Evolutionary conservation across 2,797 vertebrate genomes (phyloP), one percentile per base, ranked within the genome.

Genomic region (Tympanoctomys barrerae): DNA sequence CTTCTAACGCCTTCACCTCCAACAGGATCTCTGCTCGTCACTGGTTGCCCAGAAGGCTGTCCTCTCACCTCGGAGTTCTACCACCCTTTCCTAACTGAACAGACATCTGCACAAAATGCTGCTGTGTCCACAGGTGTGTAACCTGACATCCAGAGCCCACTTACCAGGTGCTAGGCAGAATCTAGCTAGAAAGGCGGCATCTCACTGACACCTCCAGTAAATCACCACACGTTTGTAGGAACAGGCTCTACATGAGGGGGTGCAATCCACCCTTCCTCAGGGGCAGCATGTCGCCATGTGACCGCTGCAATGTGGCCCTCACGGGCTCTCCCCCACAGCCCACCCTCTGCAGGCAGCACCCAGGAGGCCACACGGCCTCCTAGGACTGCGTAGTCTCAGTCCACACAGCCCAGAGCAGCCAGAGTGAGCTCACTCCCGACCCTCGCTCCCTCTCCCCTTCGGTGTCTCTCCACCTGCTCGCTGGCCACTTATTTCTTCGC

Each of bases 41-140:
- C 36, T 1, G 2, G 39, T 84, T 91, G 93, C 79, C 54, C 90
- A 66, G 68, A 87, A 81, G 49, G 78, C 46, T 85, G 70, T 61
- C 64, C n/a, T 90, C 88, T 80, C 73, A 81, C 39, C 73, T 12
- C 2, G 8, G 31, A 79, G 49, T 2, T 1, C 64, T 54, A 46
- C 16, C 64, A 39, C 61, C 10, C 66, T 61, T 87, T 87, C 18
- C n/a, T 33, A 89, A 87, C 82, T 83, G 85, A 86, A 71, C 16
- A 95, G 90, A 90, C 83, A 57, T 28, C 94, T 83, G 59, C 12
- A 70, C n/a, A 61, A 73, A 89, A 89, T 66, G 90, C 57, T 84
- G 91, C 71, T 89, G 31, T 57, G 39, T 73, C 96, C 66, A 66
- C 39, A 33, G 52, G 86, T n/a, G 26, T 13, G 12, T 14, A 46